Evolutionary conservation across 2,797 vertebrate species (phyloP), one percentile per base, ranked within the genome.

Genomic region (Protonibea diacanthus): DNA sequence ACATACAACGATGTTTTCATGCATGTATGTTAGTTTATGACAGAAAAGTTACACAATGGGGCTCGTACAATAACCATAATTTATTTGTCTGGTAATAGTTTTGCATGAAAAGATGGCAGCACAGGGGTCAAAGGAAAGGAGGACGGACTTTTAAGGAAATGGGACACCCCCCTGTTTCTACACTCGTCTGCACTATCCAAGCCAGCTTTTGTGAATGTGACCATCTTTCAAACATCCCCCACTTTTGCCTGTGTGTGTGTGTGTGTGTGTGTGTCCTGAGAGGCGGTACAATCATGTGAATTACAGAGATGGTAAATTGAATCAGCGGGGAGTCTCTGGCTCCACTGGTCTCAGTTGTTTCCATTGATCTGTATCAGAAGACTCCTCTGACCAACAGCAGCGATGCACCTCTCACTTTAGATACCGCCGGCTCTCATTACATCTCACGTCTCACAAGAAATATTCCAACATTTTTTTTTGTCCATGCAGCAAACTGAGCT

Each of bases 311-410:
- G 73, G 64, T 87, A 93, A 94, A 95, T 92, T 87, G 88, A 93
- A 94, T 94, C 89, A 93, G 84, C 49, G 44, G 86, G 80, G 87
- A 88, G 89, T 91, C 88, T 92, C 90, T 92, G 93, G 92, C 92
- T 94, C 90, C 90, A 89, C 86, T 70, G 82, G 89, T 93, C 90
- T 92, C 83, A 65, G 87, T 82, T 84, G 78, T 89, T 89, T 92
- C 70, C 87, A 92, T 90, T 92, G 91, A 94, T 94, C 88, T 73
- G 60, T 90, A 92, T 94, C 93, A 89, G 83, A 84, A 84, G 74
- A 84, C 76, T 84, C 51, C 4, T 67, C 71, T 82, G 80, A 70
- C 68, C 73, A 71, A 42, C 53, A 65, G 74, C 47, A 59, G 53
- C 4, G 29, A 81, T 86, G 78, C 58, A 62, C 72, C 57, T 75